Evolutionary conservation across 2,113 vertebrate genomes (phyloP).

Genomic region (Eretmochelys imbricata): DNA sequence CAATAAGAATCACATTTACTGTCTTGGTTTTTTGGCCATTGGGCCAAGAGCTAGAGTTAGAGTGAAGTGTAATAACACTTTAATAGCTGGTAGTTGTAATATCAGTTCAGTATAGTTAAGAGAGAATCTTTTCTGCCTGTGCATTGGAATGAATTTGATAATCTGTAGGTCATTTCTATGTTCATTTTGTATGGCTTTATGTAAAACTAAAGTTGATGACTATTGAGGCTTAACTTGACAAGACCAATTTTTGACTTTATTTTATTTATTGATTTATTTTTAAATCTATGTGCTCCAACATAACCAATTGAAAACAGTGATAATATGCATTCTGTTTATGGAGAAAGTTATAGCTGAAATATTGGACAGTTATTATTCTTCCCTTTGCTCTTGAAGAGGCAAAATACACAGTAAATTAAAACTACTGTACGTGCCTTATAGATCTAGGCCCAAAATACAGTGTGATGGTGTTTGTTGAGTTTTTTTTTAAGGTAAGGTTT

Average conservation of each 20-base stretch:
- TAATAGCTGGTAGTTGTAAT: not conserved
- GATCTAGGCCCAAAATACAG: not conserved
- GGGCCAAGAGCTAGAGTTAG: not conserved
- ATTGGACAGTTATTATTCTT: not conserved
- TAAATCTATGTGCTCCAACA: not conserved
- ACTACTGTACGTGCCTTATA: not conserved
- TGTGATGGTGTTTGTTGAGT: not conserved
- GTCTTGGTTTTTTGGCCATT: not conserved
- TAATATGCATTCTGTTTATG: not conserved
- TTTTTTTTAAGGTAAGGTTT: not conserved
- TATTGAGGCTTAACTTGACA: not conserved
- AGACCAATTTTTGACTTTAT: not conserved
- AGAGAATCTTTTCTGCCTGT: not conserved
- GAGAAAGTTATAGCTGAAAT: not conserved
- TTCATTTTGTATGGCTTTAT: not conserved
- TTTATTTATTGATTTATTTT: not conserved
- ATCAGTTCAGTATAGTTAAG: not conserved
- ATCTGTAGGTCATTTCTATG: not conserved
- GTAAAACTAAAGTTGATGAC: not conserved
- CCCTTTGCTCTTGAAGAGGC: not conserved
- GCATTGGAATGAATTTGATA: not conserved
- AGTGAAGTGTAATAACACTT: not conserved
- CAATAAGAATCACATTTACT: not conserved
- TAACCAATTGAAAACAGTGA: not conserved
- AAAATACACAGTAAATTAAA: not conserved